Conservation (phyloP, 2,113 vertebrate species). For the Pavo muticus region DNA sequence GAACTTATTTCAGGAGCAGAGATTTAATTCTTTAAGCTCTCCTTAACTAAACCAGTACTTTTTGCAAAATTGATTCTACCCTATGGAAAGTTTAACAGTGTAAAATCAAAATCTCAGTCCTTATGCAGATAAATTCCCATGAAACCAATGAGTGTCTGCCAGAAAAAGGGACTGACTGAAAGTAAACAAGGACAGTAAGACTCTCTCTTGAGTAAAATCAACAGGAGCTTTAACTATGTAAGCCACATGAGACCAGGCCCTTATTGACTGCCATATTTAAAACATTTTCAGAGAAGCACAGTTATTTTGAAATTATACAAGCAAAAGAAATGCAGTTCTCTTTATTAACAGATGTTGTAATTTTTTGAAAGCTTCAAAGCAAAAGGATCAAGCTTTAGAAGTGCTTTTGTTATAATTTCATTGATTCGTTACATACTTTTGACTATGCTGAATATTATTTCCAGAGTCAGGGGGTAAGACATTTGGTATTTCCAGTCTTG, state of each 20-base stretch:
- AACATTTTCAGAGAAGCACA: conserved; percentile 47
- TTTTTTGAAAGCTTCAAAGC: conserved; percentile 8
- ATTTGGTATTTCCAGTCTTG: not conserved
- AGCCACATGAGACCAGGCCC: not conserved
- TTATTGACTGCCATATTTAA: conserved; percentile 11
- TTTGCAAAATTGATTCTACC: not conserved
- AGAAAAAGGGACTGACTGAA: not conserved
- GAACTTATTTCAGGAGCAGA: not conserved
- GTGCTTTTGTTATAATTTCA: conserved; percentile 5
- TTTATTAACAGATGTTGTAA: conserved; percentile 8
- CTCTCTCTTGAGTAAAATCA: not conserved
- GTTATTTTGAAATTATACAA: conserved; percentile 22
- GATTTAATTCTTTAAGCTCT: not conserved
- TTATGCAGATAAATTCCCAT: not conserved
- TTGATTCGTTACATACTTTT: not conserved
- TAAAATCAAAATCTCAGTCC: not conserved
- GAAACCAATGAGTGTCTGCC: not conserved
- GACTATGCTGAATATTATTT: conserved; percentile 11
- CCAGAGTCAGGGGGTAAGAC: conserved; percentile 24
- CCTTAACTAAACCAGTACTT: not conserved
- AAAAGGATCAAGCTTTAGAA: conserved; percentile 12
- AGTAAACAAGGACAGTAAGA: not conserved
- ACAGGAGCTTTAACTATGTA: not conserved
- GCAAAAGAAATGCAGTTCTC: conserved; percentile 36
- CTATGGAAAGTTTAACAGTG: not conserved